phyloP scores from a whole-genome alignment of 2,113 vertebrate genomes.

The Pterophyllum scalare region DNA sequence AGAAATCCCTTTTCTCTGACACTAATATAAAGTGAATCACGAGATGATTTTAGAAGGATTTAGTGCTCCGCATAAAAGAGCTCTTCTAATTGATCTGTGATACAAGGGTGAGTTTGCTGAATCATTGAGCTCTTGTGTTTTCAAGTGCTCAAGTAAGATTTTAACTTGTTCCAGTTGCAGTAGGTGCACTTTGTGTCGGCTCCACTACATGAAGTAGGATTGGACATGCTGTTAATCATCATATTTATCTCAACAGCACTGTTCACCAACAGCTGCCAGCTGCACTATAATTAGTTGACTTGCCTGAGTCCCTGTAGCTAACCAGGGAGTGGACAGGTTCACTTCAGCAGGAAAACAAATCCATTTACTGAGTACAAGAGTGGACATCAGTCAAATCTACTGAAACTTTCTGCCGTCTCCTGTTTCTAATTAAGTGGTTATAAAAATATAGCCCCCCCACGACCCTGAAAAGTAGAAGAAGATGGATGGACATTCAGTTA shows the following conservation, averaged over 20 bases:
- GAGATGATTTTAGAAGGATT: conserved; percentile 49
- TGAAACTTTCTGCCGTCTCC: neutral
- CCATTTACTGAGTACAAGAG: conserved; percentile 3
- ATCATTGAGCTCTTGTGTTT: conserved; percentile 52
- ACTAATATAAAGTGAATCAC: conserved; percentile 23
- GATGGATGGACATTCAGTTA: neutral
- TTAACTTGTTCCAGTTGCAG: neutral
- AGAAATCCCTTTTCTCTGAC: conserved; percentile 24
- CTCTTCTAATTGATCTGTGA: conserved; percentile 34
- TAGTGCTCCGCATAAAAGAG: conserved; percentile 33
- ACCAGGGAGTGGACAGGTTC: conserved; percentile 25
- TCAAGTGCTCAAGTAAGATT: conserved; percentile 23
- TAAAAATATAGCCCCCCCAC: neutral
- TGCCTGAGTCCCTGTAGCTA: conserved; percentile 29
- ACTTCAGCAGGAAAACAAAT: conserved; percentile 44
- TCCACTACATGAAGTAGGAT: conserved; percentile 1
- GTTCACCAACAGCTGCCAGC: conserved; percentile 39
- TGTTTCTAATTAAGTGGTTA: neutral
- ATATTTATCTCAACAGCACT: conserved; percentile 39
- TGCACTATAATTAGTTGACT: conserved; percentile 60
- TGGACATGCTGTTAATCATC: conserved; percentile 29
- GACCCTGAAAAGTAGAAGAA: too few relatives aligned
- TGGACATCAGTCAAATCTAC: neutral
- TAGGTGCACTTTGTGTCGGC: neutral
- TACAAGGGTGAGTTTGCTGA: conserved; percentile 54